These are phyloP conservation scores for Lochmaea crataegi DNA, from an alignment of 2,888 invertebrate genomes.

Conservation along the genomic window DNA sequence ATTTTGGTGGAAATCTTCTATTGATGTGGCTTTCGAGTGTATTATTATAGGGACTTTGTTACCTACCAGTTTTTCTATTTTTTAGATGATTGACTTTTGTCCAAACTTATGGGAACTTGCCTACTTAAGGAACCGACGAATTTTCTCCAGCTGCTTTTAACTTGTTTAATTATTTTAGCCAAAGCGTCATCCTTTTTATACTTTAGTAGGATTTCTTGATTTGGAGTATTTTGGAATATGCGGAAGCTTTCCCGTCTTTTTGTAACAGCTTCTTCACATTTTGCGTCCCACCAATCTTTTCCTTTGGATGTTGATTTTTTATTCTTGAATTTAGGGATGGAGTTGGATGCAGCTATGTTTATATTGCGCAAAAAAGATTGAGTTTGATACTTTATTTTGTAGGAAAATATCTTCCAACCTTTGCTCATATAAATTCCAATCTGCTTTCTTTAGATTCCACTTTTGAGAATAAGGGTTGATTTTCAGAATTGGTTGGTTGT, in stretches of 20 bases:
- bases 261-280: constrained; percentile 8
- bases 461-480: too few relatives aligned
- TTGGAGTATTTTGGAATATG: constrained; percentile 10
- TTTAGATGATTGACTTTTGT: constrained; percentile 22
- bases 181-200: constrained; percentile 13
- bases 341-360: constrained; percentile 3
- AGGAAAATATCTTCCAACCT: too few relatives aligned
- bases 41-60: constrained; percentile 1
- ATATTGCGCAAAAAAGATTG: too few relatives aligned
- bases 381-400: too few relatives aligned
- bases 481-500: too few relatives aligned
- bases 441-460: too few relatives aligned
- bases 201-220: constrained; percentile 1
- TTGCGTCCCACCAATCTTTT: constrained; percentile 19
- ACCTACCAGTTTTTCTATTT: constrained; percentile 27
- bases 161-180: constrained; percentile 18
- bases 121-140: constrained; percentile 17
- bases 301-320: constrained; percentile 13
- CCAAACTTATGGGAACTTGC: constrained; percentile 23
- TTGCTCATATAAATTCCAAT: constrained; percentile 9
- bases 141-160: constrained; percentile 12
- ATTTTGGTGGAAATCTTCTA: too few relatives aligned
- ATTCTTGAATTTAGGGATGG: constrained; percentile 16
- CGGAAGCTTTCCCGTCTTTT: constrained; percentile 1
- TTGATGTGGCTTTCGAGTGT: constrained; percentile 10